These are phyloP conservation scores for Norana najaformis DNA, from an alignment of 2,888 invertebrate genomes.

Conservation along the genomic window DNA sequence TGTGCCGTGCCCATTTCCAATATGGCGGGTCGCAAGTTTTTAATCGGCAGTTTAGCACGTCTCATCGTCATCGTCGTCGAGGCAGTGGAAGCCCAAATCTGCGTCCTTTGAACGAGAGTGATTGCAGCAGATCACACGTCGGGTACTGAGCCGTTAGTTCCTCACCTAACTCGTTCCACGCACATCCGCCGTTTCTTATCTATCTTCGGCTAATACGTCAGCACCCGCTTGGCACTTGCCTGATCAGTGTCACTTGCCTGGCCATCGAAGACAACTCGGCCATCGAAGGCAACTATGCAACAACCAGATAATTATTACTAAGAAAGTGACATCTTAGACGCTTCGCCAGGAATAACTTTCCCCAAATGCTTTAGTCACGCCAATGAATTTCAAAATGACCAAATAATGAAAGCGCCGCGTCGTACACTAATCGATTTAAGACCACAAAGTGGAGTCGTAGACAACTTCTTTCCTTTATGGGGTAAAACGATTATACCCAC, in stretches of 20 bases:
- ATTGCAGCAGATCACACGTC: background rate
- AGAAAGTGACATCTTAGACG: background rate
- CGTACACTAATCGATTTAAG: background rate
- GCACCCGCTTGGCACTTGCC: background rate
- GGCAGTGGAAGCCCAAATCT: background rate
- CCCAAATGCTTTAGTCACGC: background rate
- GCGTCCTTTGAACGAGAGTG: background rate
- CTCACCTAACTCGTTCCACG: background rate
- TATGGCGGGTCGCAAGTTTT: background rate
- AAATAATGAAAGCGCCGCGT: background rate
- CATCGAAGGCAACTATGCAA: background rate
- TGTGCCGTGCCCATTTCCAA: background rate
- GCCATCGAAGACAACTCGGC: background rate
- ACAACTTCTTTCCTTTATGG: slow-evolving; percentile 13
- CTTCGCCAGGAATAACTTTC: background rate
- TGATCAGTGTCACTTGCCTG: background rate
- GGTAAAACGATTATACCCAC: background rate
- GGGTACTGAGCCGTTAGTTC: background rate
- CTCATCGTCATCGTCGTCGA: background rate
- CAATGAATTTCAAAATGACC: background rate
- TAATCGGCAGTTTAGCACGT: background rate
- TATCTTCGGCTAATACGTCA: background rate
- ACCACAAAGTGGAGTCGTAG: background rate
- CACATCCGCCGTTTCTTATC: background rate
- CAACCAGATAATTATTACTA: background rate